phyloP scores from a whole-genome alignment of 2,797 vertebrate genomes.

The Chloroceryle inda region DNA sequence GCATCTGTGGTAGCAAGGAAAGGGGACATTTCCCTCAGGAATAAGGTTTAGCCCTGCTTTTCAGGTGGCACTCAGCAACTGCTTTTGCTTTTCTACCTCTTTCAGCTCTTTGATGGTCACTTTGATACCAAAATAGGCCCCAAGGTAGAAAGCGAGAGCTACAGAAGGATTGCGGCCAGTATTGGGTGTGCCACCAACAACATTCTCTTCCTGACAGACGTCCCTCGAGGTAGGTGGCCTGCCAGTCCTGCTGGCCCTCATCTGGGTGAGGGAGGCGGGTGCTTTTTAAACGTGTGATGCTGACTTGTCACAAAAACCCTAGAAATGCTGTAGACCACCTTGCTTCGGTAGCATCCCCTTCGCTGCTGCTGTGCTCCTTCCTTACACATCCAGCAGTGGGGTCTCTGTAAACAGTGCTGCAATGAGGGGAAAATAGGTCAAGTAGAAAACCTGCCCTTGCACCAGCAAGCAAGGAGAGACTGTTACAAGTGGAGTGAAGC shows the following conservation, averaged over 20 bases:
- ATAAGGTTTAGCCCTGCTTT: background rate
- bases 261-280: background rate
- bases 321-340: background rate
- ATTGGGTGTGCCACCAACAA: slow-evolving; percentile 92
- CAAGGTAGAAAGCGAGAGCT: slow-evolving; percentile 95
- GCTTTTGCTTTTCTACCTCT: background rate
- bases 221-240: slow-evolving; percentile 86
- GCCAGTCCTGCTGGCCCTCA: background rate
- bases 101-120: slow-evolving; percentile 93
- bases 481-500: background rate
- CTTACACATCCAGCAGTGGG: background rate
- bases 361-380: background rate
- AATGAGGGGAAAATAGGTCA: background rate
- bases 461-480: background rate
- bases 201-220: slow-evolving; percentile 93
- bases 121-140: slow-evolving; percentile 94
- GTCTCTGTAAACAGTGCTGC: background rate
- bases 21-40: rapidly evolving
- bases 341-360: background rate
- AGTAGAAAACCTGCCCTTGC: slow-evolving; percentile 24
- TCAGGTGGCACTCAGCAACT: background rate
- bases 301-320: background rate
- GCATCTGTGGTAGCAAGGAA: background rate
- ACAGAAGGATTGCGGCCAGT: slow-evolving; percentile 89
- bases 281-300: background rate